Evolutionary conservation across 2,888 invertebrate genomes (phyloP).

Genomic region (Vesta saturnalis): DNA sequence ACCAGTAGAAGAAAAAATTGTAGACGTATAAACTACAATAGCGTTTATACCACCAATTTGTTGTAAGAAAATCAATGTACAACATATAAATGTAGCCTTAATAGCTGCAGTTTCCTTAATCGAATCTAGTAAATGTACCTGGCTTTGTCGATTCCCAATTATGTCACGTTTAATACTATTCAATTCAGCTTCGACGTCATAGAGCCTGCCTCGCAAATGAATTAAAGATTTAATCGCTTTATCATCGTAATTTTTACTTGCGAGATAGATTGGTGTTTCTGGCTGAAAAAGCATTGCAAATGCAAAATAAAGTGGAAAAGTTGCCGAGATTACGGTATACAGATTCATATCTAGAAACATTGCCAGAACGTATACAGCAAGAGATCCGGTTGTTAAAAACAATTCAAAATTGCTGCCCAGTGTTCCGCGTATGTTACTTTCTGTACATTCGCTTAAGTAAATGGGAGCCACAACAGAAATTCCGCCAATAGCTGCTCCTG

Average conservation of each 20-base stretch:
- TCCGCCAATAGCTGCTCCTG: no score
- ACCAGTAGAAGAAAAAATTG: slow-evolving; percentile 77
- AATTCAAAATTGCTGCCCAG: no score
- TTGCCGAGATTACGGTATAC: slow-evolving; percentile 69
- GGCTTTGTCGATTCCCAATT: slow-evolving; percentile 63
- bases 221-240: slow-evolving; percentile 65
- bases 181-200: slow-evolving; percentile 74
- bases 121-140: slow-evolving; percentile 66
- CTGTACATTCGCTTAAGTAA: no score
- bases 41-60: slow-evolving; percentile 87
- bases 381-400: slow-evolving; percentile 87
- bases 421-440: no score
- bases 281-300: slow-evolving; percentile 82
- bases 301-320: slow-evolving; percentile 75
- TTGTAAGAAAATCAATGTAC: slow-evolving; percentile 89
- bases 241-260: slow-evolving; percentile 65
- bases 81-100: slow-evolving; percentile 74
- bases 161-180: slow-evolving; percentile 65
- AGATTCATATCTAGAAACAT: slow-evolving; percentile 58
- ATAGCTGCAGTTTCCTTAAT: slow-evolving; percentile 70
- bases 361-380: slow-evolving; percentile 73
- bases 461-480: no score
- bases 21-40: slow-evolving; percentile 80
- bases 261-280: slow-evolving; percentile 81
- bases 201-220: slow-evolving; percentile 77